phyloP scores from a whole-genome alignment of 2,113 vertebrate species.

The Ctenodactylus gundi region DNA sequence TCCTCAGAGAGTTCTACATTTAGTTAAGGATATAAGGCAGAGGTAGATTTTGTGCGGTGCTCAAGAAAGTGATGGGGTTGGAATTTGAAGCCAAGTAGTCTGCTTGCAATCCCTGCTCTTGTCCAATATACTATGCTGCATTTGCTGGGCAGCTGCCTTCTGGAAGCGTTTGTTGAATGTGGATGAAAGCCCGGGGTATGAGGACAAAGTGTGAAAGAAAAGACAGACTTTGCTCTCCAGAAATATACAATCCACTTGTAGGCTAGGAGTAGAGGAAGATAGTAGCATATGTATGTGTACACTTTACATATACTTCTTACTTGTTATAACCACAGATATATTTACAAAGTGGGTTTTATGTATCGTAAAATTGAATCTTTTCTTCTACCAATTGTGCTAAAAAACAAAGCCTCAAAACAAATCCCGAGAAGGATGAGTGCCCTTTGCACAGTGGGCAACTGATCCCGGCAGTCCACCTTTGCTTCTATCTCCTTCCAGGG shows the following conservation, averaged over 20 bases:
- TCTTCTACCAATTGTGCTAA: neutral
- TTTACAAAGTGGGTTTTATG: neutral
- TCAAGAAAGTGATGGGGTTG: too few species aligned
- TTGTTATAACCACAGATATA: neutral
- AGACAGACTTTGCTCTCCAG: neutral
- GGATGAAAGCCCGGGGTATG: neutral
- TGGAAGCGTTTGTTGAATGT: neutral
- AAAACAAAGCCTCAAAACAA: neutral
- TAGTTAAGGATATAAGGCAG: neutral
- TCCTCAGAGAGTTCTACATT: neutral
- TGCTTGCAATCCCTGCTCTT: neutral
- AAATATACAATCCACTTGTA: neutral
- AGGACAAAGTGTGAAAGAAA: neutral
- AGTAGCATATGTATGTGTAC: neutral
- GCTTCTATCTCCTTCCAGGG: neutral
- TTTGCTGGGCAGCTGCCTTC: neutral
- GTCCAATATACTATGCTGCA: neutral
- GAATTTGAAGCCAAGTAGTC: neutral
- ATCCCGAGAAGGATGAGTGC: neutral
- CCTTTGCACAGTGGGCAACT: neutral
- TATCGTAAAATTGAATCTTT: neutral
- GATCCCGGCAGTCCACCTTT: neutral
- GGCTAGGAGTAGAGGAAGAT: neutral
- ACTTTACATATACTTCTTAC: neutral
- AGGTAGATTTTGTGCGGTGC: neutral